These are phyloP conservation scores for Rhizomys pruinosus DNA, from an alignment of 2,113 vertebrate species.

Conservation along the genomic window DNA sequence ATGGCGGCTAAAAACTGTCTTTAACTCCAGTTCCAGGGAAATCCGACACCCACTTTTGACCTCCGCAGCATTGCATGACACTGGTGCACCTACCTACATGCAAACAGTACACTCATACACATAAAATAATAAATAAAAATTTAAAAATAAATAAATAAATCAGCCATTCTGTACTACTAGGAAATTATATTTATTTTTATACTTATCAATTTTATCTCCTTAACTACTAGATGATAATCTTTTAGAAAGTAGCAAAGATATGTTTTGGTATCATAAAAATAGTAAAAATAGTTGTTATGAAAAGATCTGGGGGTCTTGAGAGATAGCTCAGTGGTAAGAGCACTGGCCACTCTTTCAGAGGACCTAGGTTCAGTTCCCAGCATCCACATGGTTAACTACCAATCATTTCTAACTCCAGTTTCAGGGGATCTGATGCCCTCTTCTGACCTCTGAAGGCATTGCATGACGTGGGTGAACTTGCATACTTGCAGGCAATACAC, in stretches of 20 bases:
- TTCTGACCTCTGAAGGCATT: not conserved
- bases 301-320: not conserved
- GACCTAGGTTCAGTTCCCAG: not conserved
- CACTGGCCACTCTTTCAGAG: not conserved
- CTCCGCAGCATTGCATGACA: too few relatives aligned
- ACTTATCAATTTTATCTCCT: not conserved
- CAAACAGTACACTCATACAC: too few relatives aligned
- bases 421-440: not conserved
- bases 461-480: not conserved
- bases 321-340: not conserved
- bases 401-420: not conserved
- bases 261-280: conserved; percentile 4
- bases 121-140: too few relatives aligned
- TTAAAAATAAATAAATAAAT: too few relatives aligned
- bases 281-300: not conserved
- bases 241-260: not conserved
- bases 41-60: too few relatives aligned
- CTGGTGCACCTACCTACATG: too few relatives aligned
- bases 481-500: not conserved
- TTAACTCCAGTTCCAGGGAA: too few relatives aligned
- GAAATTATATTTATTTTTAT: not conserved
- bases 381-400: not conserved
- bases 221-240: not conserved
- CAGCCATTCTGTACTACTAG: not conserved
- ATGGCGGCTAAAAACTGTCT: too few relatives aligned